Evolutionary conservation across 2,888 invertebrate genomes (phyloP).

Genomic region (Hesperia comma): DNA sequence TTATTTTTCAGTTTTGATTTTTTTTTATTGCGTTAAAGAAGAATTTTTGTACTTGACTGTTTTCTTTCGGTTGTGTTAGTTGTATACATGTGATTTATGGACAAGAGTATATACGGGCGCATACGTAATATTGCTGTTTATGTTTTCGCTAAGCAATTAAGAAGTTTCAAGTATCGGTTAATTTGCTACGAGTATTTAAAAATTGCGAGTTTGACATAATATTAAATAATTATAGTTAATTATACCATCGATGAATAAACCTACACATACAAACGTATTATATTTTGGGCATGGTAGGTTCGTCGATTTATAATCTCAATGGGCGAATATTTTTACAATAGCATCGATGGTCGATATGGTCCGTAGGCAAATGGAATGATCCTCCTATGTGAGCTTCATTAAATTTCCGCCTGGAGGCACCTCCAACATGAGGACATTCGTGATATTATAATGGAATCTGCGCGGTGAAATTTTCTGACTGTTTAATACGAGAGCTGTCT

Average conservation of each 20-base stretch:
- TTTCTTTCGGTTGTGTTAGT: constrained; percentile 5
- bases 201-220: too few species aligned
- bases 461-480: constrained; percentile 4
- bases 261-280: too few species aligned
- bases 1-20: constrained; percentile 29
- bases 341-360: too few species aligned
- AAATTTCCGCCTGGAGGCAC: constrained; percentile 47
- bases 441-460: neutral
- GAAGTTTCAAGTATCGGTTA: neutral
- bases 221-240: too few species aligned
- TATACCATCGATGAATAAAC: too few species aligned
- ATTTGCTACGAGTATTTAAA: constrained; percentile 2
- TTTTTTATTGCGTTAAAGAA: constrained; percentile 1
- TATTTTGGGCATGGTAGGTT: too few species aligned
- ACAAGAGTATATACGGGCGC: constrained; percentile 12
- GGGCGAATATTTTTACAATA: too few species aligned
- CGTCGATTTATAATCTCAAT: too few species aligned
- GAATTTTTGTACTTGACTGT: neutral
- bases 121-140: constrained; percentile 1
- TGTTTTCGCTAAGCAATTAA: neutral
- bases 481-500: neutral
- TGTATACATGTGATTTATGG: constrained; percentile 17
- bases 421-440: neutral
- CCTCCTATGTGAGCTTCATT: constrained; percentile 47
- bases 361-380: neutral